Evolutionary conservation across 2,888 invertebrate genomes (phyloP), one percentile per base, ranked within the genome.

Genomic region (Rhamphomyia laevipes): DNA sequence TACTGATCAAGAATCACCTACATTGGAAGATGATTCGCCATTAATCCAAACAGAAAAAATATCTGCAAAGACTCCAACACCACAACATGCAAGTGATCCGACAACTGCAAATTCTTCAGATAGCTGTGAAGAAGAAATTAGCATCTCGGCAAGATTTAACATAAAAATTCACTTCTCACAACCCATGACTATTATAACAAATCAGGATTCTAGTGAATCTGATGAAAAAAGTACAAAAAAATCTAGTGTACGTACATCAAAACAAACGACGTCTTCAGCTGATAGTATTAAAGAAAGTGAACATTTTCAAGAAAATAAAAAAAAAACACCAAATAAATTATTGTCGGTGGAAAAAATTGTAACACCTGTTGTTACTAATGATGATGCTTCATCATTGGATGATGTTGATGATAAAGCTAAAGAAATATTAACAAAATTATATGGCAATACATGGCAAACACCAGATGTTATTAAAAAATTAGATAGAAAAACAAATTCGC

Each of bases 101-200:
- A n/a, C n/a, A n/a, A n/a, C n/a, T n/a, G 1, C 48, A 43, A 1
- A 49, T 7, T 37, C 27, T 45, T 44, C 52, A 31, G 47, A 51
- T 37, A n/a, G n/a, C n/a, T 51, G 43, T 16, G 49, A 61, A 45
- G 57, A 63, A 21, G 60, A 61, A 58, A 63, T 68, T 11, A 69
- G 66, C 54, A 68, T 70, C 38, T 66, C 69, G 1, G 67, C 70
- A 1, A 70, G 64, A 53, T 65, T 70, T 13, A 67, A 67, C 51
- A 70, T 70, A 16, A 65, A 68, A 52, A 64, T 70, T 37, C 61
- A 65, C 21, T 63, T 70, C 48, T 61, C 66, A 1, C 55, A 59
- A 16, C 47, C 40, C 12, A 40, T 18, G 5, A 40, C 18, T 40
- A 9, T 40, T 11, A 18, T 40, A 13, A 13, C 11, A 12, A 40